Base-by-base conservation (phyloP, 2,888 invertebrate species). In the Amitus sp. region DNA sequence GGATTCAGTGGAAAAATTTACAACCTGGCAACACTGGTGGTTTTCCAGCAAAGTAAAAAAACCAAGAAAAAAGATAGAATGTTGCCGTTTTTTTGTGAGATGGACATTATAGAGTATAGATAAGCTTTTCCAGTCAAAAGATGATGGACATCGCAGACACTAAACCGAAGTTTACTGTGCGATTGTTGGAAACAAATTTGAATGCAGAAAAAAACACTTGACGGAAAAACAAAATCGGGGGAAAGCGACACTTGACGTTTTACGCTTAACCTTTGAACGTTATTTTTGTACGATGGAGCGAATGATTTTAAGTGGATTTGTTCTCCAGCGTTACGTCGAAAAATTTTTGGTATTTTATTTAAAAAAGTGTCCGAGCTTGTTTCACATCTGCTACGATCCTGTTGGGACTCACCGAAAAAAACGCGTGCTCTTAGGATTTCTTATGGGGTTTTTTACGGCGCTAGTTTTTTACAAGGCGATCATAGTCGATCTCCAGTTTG, bases 401-500 rank as follows among this genome's bases (percentile, higher is more conserved):
- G 71, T 73, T 33, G 80, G 79, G 1, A 70, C 67, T 0, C 79
- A 81, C 53, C 73, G 66, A 48, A 76, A 65, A 42, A 45, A 67
- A 1, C 75, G 81, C 17, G 66, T 66, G 1, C 34, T 66, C 1
- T 42, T 78, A 39, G 83, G 85, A 43, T 84, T 85, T 66, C 50
- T 84, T 5, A 82, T 84, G 43, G 86, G 86, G 10, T 67, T 84
- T 27, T 50, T 81, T 1, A 70, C 86, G 34, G 85, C 84, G 4
- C 28, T 84, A 18, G 68, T 82, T 1, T 83, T 86, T 51, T 85
- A 86, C 73, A 79, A 80, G 53, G 72, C 83, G n/a, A 82, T 86
- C 48, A 77, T 87, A 30, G 78, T 83, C 1, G 85, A 85, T 67
- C 72, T 86, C 46, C 78, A 83, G 65, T 85, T 86, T 59, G 83